Percentiles rank a stretch among this genome's conserved stretches.
These are phyloP conservation scores for Mormyrops boulengeri DNA, from an alignment of 2,797 vertebrate genomes.

Conservation along the genomic window DNA sequence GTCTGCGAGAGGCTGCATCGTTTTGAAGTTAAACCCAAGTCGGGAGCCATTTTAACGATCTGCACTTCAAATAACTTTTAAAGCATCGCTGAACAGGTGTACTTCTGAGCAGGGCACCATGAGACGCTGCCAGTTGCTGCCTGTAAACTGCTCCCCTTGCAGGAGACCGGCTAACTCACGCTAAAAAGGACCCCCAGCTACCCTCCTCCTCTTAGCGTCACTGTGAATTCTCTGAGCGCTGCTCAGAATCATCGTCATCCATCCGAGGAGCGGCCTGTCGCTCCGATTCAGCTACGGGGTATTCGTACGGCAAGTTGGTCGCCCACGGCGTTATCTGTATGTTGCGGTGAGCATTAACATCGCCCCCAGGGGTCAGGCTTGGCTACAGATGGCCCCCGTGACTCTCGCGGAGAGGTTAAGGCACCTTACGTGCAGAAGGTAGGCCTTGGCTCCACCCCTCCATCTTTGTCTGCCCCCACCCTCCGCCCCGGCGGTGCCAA, in stretches of 20 bases:
- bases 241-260: neutral
- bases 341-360: conserved; percentile 68
- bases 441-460: conserved; percentile 26
- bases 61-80: neutral
- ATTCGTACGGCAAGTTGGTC: conserved; percentile 66
- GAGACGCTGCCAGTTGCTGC: conserved; percentile 38
- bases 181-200: neutral
- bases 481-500: conserved; percentile 35
- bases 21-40: neutral
- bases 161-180: neutral
- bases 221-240: conserved; percentile 15
- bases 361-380: conserved; percentile 54
- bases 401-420: conserved; percentile 28
- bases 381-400: conserved; percentile 50
- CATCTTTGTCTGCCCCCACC: conserved; percentile 29
- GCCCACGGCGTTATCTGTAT: conserved; percentile 67
- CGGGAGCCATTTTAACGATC: neutral
- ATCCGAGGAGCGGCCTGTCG: conserved; percentile 11
- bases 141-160: conserved; percentile 47
- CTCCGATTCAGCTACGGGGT: conserved; percentile 58
- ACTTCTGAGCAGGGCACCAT: conserved; percentile 24
- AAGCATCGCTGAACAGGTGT: conserved; percentile 35
- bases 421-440: conserved; percentile 30
- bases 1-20: conserved; percentile 1
- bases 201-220: neutral